These are phyloP conservation scores for Pseudomyrmex concolor DNA, from an alignment of 1,140 invertebrate species.

Conservation along the genomic window DNA sequence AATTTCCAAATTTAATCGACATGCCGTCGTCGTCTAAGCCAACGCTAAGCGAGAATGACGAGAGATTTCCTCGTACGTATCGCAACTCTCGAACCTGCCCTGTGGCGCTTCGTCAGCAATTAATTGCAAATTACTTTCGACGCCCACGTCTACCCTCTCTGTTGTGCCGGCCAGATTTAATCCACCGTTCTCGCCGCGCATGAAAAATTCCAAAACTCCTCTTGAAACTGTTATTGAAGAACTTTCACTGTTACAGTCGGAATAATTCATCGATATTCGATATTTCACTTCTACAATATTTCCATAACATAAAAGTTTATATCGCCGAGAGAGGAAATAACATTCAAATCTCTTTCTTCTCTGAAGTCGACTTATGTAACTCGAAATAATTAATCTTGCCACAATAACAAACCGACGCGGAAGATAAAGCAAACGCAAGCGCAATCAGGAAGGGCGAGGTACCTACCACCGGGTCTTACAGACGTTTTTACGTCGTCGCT, in stretches of 20 bases:
- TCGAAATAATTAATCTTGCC: constrained; percentile 28
- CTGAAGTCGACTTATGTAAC: too few relatives aligned
- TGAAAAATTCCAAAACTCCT: constrained; percentile 3
- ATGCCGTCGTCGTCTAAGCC: background rate
- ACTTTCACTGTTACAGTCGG: background rate
- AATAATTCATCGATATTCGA: constrained; percentile 14
- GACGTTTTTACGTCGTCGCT: constrained; percentile 51
- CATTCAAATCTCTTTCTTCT: background rate
- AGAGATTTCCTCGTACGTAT: constrained; percentile 23
- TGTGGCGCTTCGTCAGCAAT: constrained; percentile 42
- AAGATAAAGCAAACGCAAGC: constrained; percentile 31
- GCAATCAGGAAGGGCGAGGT: background rate
- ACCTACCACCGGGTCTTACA: constrained; percentile 32
- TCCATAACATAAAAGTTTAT: background rate
- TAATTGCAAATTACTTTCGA: constrained; percentile 69
- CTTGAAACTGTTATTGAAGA: background rate
- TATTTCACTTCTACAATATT: background rate
- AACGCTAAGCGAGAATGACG: constrained; percentile 12
- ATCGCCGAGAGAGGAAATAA: too few relatives aligned
- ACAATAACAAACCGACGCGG: constrained; percentile 2
- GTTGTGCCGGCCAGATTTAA: constrained; percentile 44
- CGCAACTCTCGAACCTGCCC: constrained; percentile 10
- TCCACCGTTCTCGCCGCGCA: constrained; percentile 23
- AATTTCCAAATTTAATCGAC: constrained; percentile 57
- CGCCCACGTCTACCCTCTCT: constrained; percentile 22